These are phyloP conservation scores for Silurus asotus DNA, from an alignment of 2,113 vertebrate genomes.

Conservation along the genomic window DNA sequence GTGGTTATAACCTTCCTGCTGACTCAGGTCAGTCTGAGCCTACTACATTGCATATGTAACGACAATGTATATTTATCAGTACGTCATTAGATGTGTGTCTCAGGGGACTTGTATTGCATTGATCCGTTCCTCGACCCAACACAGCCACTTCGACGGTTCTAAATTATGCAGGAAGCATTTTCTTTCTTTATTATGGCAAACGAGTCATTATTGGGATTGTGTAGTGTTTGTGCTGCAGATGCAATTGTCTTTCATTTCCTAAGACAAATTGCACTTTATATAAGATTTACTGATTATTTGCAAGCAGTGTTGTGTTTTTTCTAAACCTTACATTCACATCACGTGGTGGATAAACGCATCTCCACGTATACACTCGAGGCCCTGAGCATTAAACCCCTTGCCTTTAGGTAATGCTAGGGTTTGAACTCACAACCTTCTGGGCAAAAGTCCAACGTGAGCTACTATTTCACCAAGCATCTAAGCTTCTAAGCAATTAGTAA, in stretches of 20 bases:
- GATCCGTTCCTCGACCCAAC: constrained; percentile 1
- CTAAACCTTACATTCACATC: no score
- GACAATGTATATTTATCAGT: neutral
- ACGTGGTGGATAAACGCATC: no score
- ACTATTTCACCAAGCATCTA: neutral
- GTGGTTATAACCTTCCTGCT: neutral
- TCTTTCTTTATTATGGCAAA: constrained; percentile 28
- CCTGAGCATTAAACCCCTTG: no score
- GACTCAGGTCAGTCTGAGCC: neutral
- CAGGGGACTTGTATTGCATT: neutral
- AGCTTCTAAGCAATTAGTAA: neutral
- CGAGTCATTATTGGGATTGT: constrained; percentile 28
- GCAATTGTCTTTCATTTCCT: constrained; percentile 19
- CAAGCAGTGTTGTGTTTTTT: neutral
- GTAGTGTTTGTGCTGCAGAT: neutral
- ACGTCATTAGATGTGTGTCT: neutral
- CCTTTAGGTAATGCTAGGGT: no score
- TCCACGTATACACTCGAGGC: no score
- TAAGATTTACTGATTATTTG: neutral
- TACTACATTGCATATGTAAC: neutral
- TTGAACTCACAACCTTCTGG: no score
- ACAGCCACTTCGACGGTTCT: neutral
- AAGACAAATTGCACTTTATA: neutral
- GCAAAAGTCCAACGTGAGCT: no score
- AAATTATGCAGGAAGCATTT: constrained; percentile 33